phyloP scores from a whole-genome alignment of 2,888 invertebrate genomes.

The Amphimallon solstitiale region DNA sequence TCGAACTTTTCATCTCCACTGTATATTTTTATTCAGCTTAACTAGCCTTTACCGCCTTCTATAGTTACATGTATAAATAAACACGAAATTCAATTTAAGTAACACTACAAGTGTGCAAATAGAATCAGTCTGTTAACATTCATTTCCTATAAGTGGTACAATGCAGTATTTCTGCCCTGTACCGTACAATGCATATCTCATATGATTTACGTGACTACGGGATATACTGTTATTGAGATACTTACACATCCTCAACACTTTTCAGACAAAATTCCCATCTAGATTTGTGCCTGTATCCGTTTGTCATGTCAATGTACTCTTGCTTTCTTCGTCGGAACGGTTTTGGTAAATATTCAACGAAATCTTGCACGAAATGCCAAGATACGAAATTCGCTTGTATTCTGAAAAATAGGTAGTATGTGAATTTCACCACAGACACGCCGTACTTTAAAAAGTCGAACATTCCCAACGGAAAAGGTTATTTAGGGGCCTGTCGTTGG shows the following conservation, averaged over 20 bases:
- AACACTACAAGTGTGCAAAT: too few relatives aligned
- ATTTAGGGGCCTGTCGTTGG: slow-evolving; percentile 21
- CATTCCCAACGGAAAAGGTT: slow-evolving; percentile 8
- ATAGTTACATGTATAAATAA: too few relatives aligned
- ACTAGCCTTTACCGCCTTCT: too few relatives aligned
- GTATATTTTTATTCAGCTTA: too few relatives aligned
- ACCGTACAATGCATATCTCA: neutral
- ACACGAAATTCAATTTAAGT: too few relatives aligned
- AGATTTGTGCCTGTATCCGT: slow-evolving; percentile 33
- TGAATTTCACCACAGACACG: neutral
- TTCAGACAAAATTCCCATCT: slow-evolving; percentile 41
- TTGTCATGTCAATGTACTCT: slow-evolving; percentile 44
- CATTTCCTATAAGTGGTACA: too few relatives aligned
- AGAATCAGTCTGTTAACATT: too few relatives aligned
- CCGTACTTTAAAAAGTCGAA: neutral
- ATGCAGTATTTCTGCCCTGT: too few relatives aligned
- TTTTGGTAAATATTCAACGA: slow-evolving; percentile 54
- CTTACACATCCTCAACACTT: slow-evolving; percentile 43
- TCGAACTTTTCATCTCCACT: too few relatives aligned
- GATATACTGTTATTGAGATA: neutral
- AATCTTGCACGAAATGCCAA: slow-evolving; percentile 55
- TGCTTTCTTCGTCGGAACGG: slow-evolving; percentile 51
- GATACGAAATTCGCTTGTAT: slow-evolving; percentile 58
- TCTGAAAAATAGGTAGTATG: slow-evolving; percentile 45
- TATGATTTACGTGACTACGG: too few relatives aligned